Evolutionary conservation across 2,888 invertebrate genomes (phyloP).

Genomic region (Agonum fuliginosum): DNA sequence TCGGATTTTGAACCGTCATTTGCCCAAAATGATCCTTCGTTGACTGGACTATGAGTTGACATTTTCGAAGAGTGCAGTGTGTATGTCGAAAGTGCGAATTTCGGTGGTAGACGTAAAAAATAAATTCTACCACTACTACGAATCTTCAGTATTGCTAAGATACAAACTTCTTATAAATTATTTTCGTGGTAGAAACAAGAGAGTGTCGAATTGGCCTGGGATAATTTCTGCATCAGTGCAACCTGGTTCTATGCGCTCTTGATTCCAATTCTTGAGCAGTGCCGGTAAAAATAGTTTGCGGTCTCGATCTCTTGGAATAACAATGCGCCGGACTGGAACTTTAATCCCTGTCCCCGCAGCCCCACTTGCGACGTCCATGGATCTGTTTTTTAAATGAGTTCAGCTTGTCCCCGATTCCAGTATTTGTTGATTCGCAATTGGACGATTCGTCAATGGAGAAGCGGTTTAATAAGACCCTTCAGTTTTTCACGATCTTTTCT

Average conservation of each 20-base stretch:
- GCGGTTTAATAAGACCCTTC: background rate
- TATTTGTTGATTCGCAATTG: conserved; percentile 2
- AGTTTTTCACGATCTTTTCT: background rate
- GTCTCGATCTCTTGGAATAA: conserved; percentile 17
- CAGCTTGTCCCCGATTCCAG: background rate
- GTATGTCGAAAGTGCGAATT: no score
- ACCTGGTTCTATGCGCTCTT: background rate
- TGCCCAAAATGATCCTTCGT: no score
- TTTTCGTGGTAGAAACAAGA: no score
- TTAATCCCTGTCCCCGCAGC: conserved; percentile 2
- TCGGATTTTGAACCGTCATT: no score
- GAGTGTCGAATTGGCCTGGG: no score
- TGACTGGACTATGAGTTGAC: no score
- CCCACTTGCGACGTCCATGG: background rate
- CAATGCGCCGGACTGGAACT: conserved; percentile 32
- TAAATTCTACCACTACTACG: no score
- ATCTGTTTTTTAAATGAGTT: conserved; percentile 25
- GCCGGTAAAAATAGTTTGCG: conserved; percentile 16
- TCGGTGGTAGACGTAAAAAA: no score
- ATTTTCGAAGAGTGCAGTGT: no score
- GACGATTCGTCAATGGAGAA: background rate
- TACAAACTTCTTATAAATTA: no score
- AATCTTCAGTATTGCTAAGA: no score
- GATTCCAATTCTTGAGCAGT: conserved; percentile 36
- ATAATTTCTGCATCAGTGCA: conserved; percentile 1